Evolutionary conservation across 2,888 invertebrate genomes (phyloP).

Genomic region (Scaptomyza tumidula): DNA sequence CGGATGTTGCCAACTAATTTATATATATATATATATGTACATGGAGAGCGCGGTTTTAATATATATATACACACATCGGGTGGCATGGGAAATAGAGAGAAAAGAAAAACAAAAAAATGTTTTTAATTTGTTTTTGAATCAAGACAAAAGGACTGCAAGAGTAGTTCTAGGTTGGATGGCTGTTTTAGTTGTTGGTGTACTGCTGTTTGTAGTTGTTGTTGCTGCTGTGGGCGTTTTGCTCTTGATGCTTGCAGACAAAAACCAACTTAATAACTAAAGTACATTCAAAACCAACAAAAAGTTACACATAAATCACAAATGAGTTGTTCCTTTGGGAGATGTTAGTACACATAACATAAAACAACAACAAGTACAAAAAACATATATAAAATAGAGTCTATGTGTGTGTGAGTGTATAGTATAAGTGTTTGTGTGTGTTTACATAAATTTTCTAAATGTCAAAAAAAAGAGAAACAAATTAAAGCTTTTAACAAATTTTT

Average conservation of each 20-base stretch:
- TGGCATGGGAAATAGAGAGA: constrained; percentile 11
- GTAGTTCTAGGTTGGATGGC: constrained; percentile 20
- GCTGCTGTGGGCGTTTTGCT: constrained; percentile 25
- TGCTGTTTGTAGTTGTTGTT: constrained; percentile 27
- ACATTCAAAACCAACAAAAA: constrained; percentile 9
- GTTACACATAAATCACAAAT: constrained; percentile 31
- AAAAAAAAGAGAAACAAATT: constrained; percentile 16
- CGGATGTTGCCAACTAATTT: constrained; percentile 86
- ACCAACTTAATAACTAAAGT: constrained; percentile 19
- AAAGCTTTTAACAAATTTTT: constrained; percentile 31
- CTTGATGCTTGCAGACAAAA: constrained; percentile 25
- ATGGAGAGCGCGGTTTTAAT: constrained; percentile 1
- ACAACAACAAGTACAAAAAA: constrained; percentile 56
- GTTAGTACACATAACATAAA: constrained; percentile 38
- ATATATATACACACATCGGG: constrained; percentile 25
- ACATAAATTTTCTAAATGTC: constrained; percentile 18
- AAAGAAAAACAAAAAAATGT: constrained; percentile 45
- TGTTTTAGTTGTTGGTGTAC: constrained; percentile 14
- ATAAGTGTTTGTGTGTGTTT: constrained; percentile 11
- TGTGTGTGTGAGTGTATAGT: constrained; percentile 7
- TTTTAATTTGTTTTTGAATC: constrained; percentile 36
- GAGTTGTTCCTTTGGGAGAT: constrained; percentile 10
- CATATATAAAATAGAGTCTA: constrained; percentile 19
- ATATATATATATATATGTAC: constrained; percentile 42
- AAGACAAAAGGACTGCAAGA: constrained; percentile 12